Evolutionary conservation across 2,113 vertebrate genomes (phyloP).

Genomic region (Scartelaos histophorus): DNA sequence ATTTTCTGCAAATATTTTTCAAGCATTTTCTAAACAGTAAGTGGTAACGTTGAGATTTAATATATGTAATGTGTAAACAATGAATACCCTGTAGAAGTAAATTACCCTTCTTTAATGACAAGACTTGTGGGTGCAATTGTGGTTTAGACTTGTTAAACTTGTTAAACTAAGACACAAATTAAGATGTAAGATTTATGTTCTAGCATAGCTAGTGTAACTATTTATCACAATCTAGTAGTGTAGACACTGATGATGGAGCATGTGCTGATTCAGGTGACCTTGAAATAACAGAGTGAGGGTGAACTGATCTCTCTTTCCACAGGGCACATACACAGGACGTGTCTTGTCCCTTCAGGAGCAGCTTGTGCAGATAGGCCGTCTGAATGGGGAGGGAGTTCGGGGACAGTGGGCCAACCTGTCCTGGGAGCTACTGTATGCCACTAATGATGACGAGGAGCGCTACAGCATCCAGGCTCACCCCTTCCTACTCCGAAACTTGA

Average conservation of each 20-base stretch:
- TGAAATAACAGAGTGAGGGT: not conserved
- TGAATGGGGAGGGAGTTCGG: slow-evolving; percentile 88
- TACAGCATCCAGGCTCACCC: slow-evolving; percentile 98
- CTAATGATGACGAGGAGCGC: slow-evolving; percentile 95
- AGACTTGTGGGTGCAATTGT: too few relatives aligned
- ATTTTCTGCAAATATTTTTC: too few relatives aligned
- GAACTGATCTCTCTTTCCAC: slow-evolving; percentile 31
- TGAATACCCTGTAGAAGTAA: too few relatives aligned
- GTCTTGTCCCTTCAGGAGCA: slow-evolving; percentile 93
- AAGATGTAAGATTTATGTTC: too few relatives aligned
- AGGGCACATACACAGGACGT: slow-evolving; percentile 93
- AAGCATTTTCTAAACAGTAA: too few relatives aligned
- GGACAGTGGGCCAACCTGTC: slow-evolving; percentile 99
- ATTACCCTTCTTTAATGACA: too few relatives aligned
- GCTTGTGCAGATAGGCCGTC: slow-evolving; percentile 86
- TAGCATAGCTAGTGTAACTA: not conserved
- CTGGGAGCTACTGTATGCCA: slow-evolving; percentile 96
- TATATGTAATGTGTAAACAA: too few relatives aligned
- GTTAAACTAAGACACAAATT: too few relatives aligned
- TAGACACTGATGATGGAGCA: too few relatives aligned
- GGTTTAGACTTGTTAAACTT: too few relatives aligned
- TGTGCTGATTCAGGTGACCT: not conserved
- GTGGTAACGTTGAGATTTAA: too few relatives aligned
- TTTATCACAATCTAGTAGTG: not conserved
- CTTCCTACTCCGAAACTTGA: slow-evolving; percentile 90